phyloP scores from a whole-genome alignment of 1,140 invertebrate genomes.

The Manduca sexta region DNA sequence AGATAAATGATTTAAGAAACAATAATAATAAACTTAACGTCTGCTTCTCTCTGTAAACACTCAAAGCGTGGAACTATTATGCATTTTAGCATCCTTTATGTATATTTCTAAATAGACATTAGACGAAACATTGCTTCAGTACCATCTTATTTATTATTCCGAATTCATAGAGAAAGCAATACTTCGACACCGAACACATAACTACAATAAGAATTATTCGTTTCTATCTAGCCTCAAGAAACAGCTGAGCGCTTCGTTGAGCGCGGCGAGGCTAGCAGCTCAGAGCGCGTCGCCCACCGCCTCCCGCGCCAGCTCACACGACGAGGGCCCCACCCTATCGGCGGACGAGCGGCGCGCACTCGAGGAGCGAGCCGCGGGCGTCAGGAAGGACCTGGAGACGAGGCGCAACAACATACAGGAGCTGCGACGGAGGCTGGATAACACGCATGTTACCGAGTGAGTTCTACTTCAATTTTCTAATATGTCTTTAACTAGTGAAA shows the following conservation, averaged over 20 bases:
- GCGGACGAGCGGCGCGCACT: slow-evolving; percentile 77
- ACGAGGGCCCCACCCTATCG: slow-evolving; percentile 61
- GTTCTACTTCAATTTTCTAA: slow-evolving; percentile 25
- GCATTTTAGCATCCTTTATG: too few relatives aligned
- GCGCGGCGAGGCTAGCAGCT: slow-evolving; percentile 57
- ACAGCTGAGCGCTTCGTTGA: slow-evolving; percentile 76
- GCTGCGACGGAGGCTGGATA: slow-evolving; percentile 81
- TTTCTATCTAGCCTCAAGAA: slow-evolving; percentile 74
- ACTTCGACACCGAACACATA: too few relatives aligned
- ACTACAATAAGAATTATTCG: too few relatives aligned
- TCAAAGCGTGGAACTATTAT: too few relatives aligned
- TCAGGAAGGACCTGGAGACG: slow-evolving; percentile 81
- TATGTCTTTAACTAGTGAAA: too few relatives aligned
- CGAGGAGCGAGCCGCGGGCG: slow-evolving; percentile 78
- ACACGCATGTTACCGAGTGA: slow-evolving; percentile 87
- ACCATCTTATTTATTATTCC: too few relatives aligned
- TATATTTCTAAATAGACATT: too few relatives aligned
- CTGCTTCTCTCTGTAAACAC: too few relatives aligned
- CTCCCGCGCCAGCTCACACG: slow-evolving; percentile 39
- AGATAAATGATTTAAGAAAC: too few relatives aligned
- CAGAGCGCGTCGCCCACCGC: slow-evolving; percentile 40
- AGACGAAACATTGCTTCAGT: too few relatives aligned
- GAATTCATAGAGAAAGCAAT: too few relatives aligned
- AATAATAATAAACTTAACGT: too few relatives aligned
- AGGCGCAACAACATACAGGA: slow-evolving; percentile 83